Percentiles rank a stretch among this genome's conserved stretches.
phyloP scores from a whole-genome alignment of 2,113 vertebrate genomes.

The Anthoscopus minutus region DNA sequence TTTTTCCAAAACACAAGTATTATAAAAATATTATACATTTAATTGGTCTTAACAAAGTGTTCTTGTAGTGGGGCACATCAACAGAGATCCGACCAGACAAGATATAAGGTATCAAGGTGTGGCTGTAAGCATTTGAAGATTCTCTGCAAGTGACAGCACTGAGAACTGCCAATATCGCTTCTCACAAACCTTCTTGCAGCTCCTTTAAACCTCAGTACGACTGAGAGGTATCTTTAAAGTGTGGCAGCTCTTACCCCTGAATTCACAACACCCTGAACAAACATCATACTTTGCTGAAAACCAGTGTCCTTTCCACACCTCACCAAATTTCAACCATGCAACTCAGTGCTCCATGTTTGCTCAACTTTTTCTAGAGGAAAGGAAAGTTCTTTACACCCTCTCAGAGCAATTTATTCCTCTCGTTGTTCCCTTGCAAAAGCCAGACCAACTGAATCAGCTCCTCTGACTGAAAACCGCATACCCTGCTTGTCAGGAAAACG shows the following conservation, averaged over 20 bases:
- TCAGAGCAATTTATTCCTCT: neutral
- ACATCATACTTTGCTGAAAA: neutral
- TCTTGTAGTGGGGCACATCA: neutral
- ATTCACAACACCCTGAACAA: neutral
- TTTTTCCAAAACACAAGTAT: conserved; percentile 7
- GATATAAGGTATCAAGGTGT: neutral
- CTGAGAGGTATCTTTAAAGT: neutral
- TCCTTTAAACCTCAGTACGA: neutral
- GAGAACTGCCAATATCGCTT: neutral
- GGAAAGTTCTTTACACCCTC: neutral
- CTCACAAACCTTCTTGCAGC: neutral
- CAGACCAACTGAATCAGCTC: neutral
- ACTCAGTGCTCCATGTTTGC: neutral
- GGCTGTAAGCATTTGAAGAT: neutral
- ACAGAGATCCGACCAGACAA: neutral
- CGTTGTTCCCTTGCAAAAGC: neutral
- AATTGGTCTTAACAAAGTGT: conserved; percentile 36
- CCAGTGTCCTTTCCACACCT: neutral
- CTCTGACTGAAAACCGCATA: neutral
- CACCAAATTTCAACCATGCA: neutral
- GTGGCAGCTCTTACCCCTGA: neutral
- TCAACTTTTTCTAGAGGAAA: neutral
- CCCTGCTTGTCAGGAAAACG: neutral
- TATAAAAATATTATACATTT: conserved; percentile 24
- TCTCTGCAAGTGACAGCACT: accelerated